Evolutionary conservation across 2,888 invertebrate species (phyloP).

Genomic region (Allacma fusca): DNA sequence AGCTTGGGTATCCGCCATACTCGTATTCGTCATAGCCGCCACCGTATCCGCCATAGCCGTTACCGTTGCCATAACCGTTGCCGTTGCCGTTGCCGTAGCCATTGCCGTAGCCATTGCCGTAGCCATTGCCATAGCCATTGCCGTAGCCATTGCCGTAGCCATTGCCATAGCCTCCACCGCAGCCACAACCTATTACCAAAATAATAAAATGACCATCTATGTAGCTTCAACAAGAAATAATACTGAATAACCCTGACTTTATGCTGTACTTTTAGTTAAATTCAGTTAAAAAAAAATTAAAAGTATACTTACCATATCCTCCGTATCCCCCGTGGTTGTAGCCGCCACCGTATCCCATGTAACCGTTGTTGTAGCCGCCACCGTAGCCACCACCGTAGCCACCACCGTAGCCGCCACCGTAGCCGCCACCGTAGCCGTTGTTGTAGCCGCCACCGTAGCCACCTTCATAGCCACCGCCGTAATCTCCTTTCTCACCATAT

Average conservation of each 20-base stretch:
- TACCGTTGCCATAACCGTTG: background rate
- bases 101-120: background rate
- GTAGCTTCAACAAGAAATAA: too few relatives aligned
- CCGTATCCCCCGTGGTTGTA: constrained; percentile 5
- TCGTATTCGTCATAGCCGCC: constrained; percentile 20
- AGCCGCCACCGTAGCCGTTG: background rate
- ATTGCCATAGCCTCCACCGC: background rate
- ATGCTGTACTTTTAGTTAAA: too few relatives aligned
- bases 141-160: constrained; percentile 3
- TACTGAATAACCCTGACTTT: too few relatives aligned
- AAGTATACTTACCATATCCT: background rate
- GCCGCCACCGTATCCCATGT: background rate
- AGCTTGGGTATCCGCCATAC: background rate
- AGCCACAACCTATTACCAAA: background rate
- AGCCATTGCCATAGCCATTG: background rate
- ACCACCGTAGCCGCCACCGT: constrained; percentile 8
- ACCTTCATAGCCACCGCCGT: background rate
- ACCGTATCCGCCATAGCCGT: background rate
- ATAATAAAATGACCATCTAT: background rate
- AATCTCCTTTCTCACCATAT: background rate
- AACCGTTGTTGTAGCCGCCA: background rate
- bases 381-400: background rate
- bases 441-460: background rate
- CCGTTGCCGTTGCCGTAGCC: background rate
- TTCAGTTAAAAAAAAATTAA: too few relatives aligned